Evolutionary conservation across 2,888 invertebrate species (phyloP), one percentile per base, ranked within the genome.

Genomic region (Caradrina clavipalpis): DNA sequence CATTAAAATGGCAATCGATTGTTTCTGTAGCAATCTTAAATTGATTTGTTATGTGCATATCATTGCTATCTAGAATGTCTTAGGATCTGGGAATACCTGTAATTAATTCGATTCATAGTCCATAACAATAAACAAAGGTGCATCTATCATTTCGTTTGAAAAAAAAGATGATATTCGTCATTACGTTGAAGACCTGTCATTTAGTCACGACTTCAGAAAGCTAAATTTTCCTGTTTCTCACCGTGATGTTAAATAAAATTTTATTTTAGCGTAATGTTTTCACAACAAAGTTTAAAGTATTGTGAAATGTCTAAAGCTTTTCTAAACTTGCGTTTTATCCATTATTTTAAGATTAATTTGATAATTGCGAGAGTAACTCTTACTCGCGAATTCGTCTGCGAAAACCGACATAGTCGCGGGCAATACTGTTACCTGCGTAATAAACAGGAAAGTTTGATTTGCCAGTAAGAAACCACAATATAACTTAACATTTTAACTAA

Each of bases 11-110:
- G 60, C 80, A 78, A 83, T 77, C 70, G 57, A 82, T 85, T 83
- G 79, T 83, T 83, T 84, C 83, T 79, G 62, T 77, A 77, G 62
- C 81, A 68, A 62, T 68, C 19, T n/a, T 19, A 70, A 83, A 82
- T 84, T 66, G 84, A 84, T 84, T 84, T 69, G 70, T 65, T 80
- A 54, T 69, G 49, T 67, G 80, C 66, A 78, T 69, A 60, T 64
- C 63, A 45, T 53, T 64, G 59, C 60, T 69, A 55, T 13, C 69
- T 79, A 69, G 71, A 51, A 58, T 19, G 56, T 62, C 55, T 68
- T 35, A 51, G 42, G 54, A 75, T 61, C 56, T 82, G 72, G 58
- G 62, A 82, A 84, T 50, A 61, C 39, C 35, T 56, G 66, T 60
- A 55, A 69, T 78, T 63, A 83, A 78, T 69, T 72, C 56, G 54